These are phyloP conservation scores for Solen grandis DNA, from an alignment of 1,140 invertebrate genomes.

Conservation along the genomic window DNA sequence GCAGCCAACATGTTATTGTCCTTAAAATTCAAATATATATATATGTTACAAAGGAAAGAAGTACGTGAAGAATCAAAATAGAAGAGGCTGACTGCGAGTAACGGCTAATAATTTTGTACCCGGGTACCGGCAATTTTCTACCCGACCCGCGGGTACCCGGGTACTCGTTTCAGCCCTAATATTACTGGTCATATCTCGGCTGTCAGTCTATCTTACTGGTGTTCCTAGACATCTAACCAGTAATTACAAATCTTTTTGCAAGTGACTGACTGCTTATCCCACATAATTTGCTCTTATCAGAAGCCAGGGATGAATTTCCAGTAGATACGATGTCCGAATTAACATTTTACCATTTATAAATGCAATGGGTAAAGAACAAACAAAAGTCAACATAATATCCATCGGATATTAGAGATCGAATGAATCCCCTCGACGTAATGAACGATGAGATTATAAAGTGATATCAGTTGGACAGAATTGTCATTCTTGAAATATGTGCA, in stretches of 20 bases:
- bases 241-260: constrained; percentile 8
- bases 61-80: too few species aligned
- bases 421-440: neutral
- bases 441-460: neutral
- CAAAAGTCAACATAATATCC: neutral
- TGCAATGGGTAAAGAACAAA: too few species aligned
- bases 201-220: constrained; percentile 8
- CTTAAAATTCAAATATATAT: too few species aligned
- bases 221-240: constrained; percentile 9
- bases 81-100: too few species aligned
- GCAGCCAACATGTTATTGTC: too few species aligned
- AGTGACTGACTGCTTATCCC: constrained; percentile 11
- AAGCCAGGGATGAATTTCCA: neutral
- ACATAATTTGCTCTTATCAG: constrained; percentile 9
- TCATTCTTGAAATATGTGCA: neutral
- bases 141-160: too few species aligned
- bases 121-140: too few species aligned
- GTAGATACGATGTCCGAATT: constrained; percentile 4
- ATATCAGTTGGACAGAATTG: neutral
- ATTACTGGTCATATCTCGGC: constrained; percentile 14
- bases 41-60: too few species aligned
- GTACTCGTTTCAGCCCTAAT: too few species aligned
- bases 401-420: neutral
- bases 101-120: too few species aligned
- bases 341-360: too few species aligned